These are phyloP conservation scores for Diplodus puntazzo DNA, from an alignment of 2,797 vertebrate genomes.

Conservation along the genomic window DNA sequence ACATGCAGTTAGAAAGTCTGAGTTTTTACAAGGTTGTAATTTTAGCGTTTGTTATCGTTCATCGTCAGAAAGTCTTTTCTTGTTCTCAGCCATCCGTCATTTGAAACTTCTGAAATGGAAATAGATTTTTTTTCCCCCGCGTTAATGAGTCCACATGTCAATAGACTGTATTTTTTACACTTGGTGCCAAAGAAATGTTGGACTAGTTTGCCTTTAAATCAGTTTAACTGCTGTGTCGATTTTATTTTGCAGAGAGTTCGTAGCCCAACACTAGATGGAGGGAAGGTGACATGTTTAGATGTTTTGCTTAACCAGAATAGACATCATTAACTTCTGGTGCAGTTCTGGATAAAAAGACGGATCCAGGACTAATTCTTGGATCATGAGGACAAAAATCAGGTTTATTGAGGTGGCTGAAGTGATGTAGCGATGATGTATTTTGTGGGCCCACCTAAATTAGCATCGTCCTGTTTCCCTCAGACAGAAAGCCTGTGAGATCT, in stretches of 20 bases:
- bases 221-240: not conserved
- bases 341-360: no score
- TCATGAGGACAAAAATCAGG: no score
- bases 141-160: not conserved
- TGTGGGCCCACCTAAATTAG: no score
- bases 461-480: no score
- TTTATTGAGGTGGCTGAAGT: no score
- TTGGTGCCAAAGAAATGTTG: not conserved
- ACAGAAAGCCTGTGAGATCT: no score
- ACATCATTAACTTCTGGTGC: no score
- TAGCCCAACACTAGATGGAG: not conserved
- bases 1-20: not conserved
- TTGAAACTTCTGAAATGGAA: constrained; percentile 21
- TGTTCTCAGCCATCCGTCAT: not conserved
- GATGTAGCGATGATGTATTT: no score
- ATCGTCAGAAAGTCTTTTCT: not conserved
- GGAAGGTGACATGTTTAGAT: not conserved
- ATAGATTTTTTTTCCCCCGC: constrained; percentile 29
- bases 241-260: no score
- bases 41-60: not conserved
- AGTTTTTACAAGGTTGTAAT: not conserved
- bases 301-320: no score
- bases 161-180: not conserved
- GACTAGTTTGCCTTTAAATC: not conserved
- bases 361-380: no score